Evolutionary conservation across 1,140 invertebrate species (phyloP).

Genomic region (Polypedilum pembai): DNA sequence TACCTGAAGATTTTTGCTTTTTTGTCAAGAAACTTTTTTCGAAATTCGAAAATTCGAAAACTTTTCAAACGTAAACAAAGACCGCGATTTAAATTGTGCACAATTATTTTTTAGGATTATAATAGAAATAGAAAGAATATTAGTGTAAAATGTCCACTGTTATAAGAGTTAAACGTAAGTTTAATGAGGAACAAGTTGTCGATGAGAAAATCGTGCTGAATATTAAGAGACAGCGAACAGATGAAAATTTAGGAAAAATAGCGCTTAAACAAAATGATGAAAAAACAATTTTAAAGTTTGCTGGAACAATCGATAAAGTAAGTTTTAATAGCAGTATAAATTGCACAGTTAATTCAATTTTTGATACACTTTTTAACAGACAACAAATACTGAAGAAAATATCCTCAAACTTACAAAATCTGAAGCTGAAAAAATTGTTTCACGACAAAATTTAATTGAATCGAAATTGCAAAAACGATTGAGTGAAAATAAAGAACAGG

Average conservation of each 20-base stretch:
- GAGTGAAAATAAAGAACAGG: slow-evolving; percentile 35
- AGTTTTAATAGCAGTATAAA: slow-evolving; percentile 9
- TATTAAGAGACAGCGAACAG: not conserved
- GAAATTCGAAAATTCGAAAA: not conserved
- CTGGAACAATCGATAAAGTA: slow-evolving; percentile 48
- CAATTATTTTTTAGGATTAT: not conserved
- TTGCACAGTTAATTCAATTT: slow-evolving; percentile 18
- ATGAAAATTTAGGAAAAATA: not conserved
- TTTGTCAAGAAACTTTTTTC: not conserved
- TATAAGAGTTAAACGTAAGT: not conserved
- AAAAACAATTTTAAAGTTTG: slow-evolving; percentile 48
- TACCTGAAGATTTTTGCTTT: not conserved
- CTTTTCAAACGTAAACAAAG: not conserved
- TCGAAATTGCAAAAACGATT: slow-evolving; percentile 29
- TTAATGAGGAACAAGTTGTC: not conserved
- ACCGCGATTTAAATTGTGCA: not conserved
- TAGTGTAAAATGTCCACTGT: not conserved
- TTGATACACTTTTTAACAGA: slow-evolving; percentile 32
- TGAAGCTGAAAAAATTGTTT: slow-evolving; percentile 36
- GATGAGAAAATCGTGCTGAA: not conserved
- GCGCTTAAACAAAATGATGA: not conserved
- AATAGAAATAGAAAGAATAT: not conserved
- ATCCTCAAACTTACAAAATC: slow-evolving; percentile 42
- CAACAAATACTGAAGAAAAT: slow-evolving; percentile 40
- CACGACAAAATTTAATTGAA: slow-evolving; percentile 31